phyloP scores from a whole-genome alignment of 2,113 vertebrate species.

The Apeltes quadracus region DNA sequence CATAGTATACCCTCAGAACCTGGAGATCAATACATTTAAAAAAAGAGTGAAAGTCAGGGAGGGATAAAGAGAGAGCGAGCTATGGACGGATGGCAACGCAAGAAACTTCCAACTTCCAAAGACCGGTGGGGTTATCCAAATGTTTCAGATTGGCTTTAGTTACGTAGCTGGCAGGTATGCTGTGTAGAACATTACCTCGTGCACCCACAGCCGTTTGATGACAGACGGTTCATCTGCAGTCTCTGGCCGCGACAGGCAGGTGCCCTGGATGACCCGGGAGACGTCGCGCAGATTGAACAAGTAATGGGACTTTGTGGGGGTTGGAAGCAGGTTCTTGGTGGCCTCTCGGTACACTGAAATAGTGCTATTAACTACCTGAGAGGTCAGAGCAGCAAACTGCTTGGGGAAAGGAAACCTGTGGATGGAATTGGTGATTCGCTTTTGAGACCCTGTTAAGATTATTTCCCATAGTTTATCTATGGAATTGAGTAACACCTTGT shows the following conservation, averaged over 20 bases:
- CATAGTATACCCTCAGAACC: slow-evolving; percentile 92
- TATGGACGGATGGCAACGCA: not conserved
- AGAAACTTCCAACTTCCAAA: not conserved
- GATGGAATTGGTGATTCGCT: slow-evolving; percentile 18
- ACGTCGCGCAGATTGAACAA: slow-evolving; percentile 92
- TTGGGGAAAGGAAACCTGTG: slow-evolving; percentile 85
- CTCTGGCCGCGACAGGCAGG: slow-evolving; percentile 90
- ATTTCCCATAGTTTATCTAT: not conserved
- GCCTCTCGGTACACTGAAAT: slow-evolving; percentile 87
- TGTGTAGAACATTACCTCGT: slow-evolving; percentile 83
- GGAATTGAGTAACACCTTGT: not conserved
- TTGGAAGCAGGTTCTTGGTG: slow-evolving; percentile 89
- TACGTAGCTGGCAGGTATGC: not conserved
- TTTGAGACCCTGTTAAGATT: not conserved
- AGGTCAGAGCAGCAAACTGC: slow-evolving; percentile 81
- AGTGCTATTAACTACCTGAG: slow-evolving; percentile 84
- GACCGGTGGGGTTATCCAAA: not conserved
- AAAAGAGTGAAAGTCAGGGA: not conserved
- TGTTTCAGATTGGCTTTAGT: not conserved
- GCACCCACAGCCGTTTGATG: slow-evolving; percentile 92
- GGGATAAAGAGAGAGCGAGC: not conserved
- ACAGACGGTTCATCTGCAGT: slow-evolving; percentile 77
- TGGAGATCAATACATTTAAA: slow-evolving; percentile 53
- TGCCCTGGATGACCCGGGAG: slow-evolving; percentile 90
- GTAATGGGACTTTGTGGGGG: slow-evolving; percentile 91